Percentiles rank a stretch among this genome's conserved stretches.
Conservation (phyloP, 1,140 invertebrate genomes). For the Helicoverpa zea region DNA sequence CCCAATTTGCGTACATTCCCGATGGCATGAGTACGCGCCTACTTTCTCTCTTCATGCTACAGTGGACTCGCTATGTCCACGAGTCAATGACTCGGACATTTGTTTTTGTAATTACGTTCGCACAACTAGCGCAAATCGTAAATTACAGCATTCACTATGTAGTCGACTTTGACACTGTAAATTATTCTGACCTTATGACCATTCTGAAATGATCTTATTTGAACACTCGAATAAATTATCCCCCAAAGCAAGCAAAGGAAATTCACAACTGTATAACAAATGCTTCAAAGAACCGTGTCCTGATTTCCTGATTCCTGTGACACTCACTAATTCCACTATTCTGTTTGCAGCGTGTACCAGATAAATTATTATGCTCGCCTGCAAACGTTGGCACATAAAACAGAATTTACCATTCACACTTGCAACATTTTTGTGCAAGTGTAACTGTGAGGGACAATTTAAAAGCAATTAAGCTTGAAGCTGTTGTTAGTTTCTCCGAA, state of each 20-base stretch:
- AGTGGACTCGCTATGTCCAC: conserved; percentile 60
- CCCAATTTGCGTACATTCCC: conserved; percentile 66
- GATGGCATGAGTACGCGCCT: conserved; percentile 57
- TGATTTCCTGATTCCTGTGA: conserved; percentile 18
- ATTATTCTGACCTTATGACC: conserved; percentile 43
- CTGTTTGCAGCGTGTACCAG: conserved; percentile 23
- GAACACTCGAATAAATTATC: conserved; percentile 24
- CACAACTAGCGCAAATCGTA: conserved; percentile 50
- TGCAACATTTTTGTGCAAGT: conserved; percentile 26
- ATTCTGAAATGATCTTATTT: too few species aligned
- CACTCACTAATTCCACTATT: conserved; percentile 42
- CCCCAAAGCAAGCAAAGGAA: conserved; percentile 39
- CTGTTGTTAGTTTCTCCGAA: conserved; percentile 35
- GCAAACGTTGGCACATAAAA: conserved; percentile 3
- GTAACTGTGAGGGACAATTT: conserved; percentile 34
- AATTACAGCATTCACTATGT: conserved; percentile 47
- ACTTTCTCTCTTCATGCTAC: conserved; percentile 77
- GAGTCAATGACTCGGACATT: conserved; percentile 64
- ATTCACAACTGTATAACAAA: conserved; percentile 33
- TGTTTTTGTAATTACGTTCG: conserved; percentile 60
- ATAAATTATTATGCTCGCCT: conserved; percentile 29
- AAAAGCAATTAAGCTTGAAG: conserved; percentile 45
- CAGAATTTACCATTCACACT: conserved; percentile 28
- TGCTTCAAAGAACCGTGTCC: conserved; percentile 28
- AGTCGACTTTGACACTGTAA: conserved; percentile 31